phyloP scores from a whole-genome alignment of 2,797 vertebrate genomes.

The Pipistrellus pygmaeus region DNA sequence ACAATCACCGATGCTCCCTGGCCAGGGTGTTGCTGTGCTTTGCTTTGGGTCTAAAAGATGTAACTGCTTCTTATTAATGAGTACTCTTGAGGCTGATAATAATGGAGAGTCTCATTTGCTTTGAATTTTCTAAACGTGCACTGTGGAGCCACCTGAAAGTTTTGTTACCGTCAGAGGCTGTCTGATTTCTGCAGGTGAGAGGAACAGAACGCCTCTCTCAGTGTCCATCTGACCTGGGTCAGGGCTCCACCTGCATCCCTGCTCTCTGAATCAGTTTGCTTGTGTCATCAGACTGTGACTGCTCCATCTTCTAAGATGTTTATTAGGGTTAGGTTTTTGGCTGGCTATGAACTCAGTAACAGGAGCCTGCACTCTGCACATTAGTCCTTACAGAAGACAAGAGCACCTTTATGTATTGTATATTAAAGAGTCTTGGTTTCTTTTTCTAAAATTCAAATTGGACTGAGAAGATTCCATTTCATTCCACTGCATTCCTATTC shows the following conservation, averaged over 20 bases:
- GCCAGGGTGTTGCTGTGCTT: not conserved
- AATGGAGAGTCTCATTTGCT: not conserved
- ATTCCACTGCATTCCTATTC: not conserved
- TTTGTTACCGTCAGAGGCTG: not conserved
- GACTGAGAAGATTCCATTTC: not conserved
- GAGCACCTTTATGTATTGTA: not conserved
- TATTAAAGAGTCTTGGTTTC: not conserved
- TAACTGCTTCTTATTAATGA: not conserved
- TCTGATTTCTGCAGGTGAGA: not conserved
- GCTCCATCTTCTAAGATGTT: not conserved
- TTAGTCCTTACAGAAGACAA: not conserved
- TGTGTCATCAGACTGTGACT: not conserved
- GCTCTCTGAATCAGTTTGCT: not conserved
- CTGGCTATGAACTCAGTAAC: not conserved
- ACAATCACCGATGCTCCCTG: not conserved
- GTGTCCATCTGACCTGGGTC: not conserved
- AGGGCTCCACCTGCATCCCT: not conserved
- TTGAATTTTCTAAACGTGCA: not conserved
- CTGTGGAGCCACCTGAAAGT: accelerated
- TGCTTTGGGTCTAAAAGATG: not conserved
- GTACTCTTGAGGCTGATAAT: not conserved
- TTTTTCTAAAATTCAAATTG: not conserved
- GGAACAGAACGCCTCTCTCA: not conserved
- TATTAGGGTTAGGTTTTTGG: not conserved
- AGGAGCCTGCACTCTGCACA: accelerated